phyloP scores from a whole-genome alignment of 1,140 invertebrate genomes.

The Calosoma granatense region DNA sequence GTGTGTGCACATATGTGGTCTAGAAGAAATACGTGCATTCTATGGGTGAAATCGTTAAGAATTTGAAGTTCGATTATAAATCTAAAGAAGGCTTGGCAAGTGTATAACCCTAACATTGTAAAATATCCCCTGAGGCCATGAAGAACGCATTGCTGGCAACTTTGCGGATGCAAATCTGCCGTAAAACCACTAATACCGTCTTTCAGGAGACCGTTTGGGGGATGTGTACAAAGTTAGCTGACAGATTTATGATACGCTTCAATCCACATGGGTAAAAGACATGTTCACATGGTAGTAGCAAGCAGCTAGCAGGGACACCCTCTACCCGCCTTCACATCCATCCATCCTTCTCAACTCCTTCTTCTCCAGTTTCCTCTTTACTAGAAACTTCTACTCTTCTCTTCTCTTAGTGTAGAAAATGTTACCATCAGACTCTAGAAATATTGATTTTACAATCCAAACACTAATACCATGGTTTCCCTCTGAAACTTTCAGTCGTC shows the following conservation, averaged over 20 bases:
- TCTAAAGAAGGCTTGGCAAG: conserved; percentile 14
- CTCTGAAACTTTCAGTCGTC: no score
- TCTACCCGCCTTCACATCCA: neutral
- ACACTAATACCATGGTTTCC: no score
- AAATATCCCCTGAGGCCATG: conserved; percentile 16
- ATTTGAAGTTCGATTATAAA: conserved; percentile 13
- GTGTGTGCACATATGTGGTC: no score
- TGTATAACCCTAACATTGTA: conserved; percentile 12
- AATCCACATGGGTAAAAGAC: conserved; percentile 7
- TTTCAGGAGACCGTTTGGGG: conserved; percentile 20
- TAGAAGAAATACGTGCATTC: no score
- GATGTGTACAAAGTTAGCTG: conserved; percentile 21
- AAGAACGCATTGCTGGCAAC: conserved; percentile 21
- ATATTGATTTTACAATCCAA: conserved; percentile 6
- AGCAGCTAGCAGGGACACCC: neutral
- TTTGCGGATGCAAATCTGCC: conserved; percentile 28
- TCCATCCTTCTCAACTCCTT: neutral
- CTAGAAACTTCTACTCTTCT: neutral
- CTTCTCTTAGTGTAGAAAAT: neutral
- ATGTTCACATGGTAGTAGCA: neutral
- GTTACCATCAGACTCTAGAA: neutral
- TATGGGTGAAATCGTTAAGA: no score
- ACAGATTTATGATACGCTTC: conserved; percentile 25
- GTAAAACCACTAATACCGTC: conserved; percentile 26
- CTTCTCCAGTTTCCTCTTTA: neutral